Percentiles rank a stretch among this genome's conserved stretches.
Evolutionary conservation across 2,888 invertebrate species (phyloP).

Genomic region (Alentia gelatinosa): DNA sequence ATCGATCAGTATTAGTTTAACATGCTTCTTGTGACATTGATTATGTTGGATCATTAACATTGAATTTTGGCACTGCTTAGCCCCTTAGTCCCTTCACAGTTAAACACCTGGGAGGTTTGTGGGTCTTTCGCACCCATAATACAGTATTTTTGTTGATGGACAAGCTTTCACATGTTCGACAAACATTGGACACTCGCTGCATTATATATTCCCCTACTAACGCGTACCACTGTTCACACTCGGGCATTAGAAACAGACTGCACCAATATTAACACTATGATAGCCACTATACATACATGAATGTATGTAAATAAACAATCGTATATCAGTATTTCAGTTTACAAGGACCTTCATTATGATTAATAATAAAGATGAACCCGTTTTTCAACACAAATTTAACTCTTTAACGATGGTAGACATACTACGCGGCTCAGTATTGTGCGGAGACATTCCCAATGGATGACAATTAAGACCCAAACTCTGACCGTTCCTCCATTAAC

Average conservation of each 20-base stretch:
- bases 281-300: neutral
- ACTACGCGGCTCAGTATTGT: slow-evolving; percentile 40
- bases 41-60: slow-evolving; percentile 1
- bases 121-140: neutral
- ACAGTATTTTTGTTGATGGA: slow-evolving; percentile 33
- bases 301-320: slow-evolving; percentile 33
- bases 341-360: neutral
- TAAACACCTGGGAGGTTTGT: neutral
- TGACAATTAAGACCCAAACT: slow-evolving; percentile 29
- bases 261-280: neutral
- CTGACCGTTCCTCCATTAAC: slow-evolving; percentile 6
- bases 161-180: slow-evolving; percentile 34
- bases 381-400: neutral
- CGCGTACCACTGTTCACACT: neutral
- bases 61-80: slow-evolving; percentile 31
- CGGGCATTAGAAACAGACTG: neutral
- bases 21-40: slow-evolving; percentile 16
- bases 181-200: slow-evolving; percentile 20
- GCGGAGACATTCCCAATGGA: slow-evolving; percentile 39
- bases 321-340: neutral
- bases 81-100: slow-evolving; percentile 7
- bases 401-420: neutral
- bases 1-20: neutral
- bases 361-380: no score
- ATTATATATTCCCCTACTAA: neutral